A percentile compares a stretch with the other conserved stretches of the same genome.
Conservation (phyloP, 2,113 vertebrate species). For the Phrynosoma blainvillii region DNA sequence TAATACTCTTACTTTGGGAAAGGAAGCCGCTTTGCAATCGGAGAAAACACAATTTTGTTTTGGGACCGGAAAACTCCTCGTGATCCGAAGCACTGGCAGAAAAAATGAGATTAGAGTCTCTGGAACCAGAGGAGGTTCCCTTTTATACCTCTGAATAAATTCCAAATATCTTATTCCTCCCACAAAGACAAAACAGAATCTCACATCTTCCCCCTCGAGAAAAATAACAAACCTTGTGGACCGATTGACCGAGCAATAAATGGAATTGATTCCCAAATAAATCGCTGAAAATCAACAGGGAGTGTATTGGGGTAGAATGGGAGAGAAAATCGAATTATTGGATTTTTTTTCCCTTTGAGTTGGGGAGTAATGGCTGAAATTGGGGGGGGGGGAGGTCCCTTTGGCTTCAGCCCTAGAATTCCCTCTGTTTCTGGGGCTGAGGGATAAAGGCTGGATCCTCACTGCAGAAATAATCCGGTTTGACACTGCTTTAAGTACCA, state of each 20-base stretch:
- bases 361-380: too few species aligned
- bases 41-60: too few species aligned
- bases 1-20: too few species aligned
- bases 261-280: fast-evolving
- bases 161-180: conserved; percentile 26
- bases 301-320: too few species aligned
- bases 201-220: neutral
- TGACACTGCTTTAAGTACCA: too few species aligned
- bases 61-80: neutral
- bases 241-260: neutral
- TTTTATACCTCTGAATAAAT: conserved; percentile 19
- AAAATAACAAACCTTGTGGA: neutral
- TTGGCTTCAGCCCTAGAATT: too few species aligned
- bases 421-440: too few species aligned
- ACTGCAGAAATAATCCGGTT: too few species aligned
- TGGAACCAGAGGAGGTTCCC: conserved; percentile 21
- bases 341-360: too few species aligned
- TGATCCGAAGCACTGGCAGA: neutral
- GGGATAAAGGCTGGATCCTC: too few species aligned
- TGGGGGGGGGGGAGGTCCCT: too few species aligned
- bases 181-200: conserved; percentile 37
- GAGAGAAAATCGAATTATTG: neutral
- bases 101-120: neutral
- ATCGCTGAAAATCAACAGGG: neutral
- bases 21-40: too few species aligned